Evolutionary conservation across 1,140 invertebrate species (phyloP), one percentile per base, ranked within the genome.

Genomic region (Caenorhabditis briggsae): DNA sequence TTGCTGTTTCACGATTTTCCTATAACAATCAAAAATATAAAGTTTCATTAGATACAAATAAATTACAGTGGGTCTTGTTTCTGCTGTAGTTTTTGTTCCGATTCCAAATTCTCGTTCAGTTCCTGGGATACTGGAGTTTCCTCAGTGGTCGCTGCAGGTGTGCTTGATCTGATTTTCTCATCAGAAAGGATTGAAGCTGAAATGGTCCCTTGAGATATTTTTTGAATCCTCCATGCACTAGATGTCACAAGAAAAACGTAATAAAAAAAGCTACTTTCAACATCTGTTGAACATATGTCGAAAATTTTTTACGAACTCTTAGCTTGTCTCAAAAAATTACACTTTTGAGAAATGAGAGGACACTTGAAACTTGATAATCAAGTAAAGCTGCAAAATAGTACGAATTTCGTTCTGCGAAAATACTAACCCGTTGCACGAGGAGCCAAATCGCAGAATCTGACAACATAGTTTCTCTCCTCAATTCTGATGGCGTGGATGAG

Each of bases 361-460:
- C 41, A 33, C 33, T 50, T 78, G 70, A 78, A 78, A 78, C 46
- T 50, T 50, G 46, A 78, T 78, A 78, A 78, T 50, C 11, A 23
- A 23, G 46, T 50, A 14, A 41, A 2, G 9, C 50, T 61, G 59
- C 59, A 61, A 61, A 33, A 20, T 5, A 6, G 5, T 23, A n/a
- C n/a, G n/a, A n/a, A n/a, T n/a, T n/a, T n/a, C n/a, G n/a, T n/a
- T n/a, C n/a, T n/a, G n/a, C n/a, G n/a, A n/a, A n/a, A n/a, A n/a
- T n/a, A 87, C 84, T 43, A 83, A 88, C 87, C 74, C 14, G 89
- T 87, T 25, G 78, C 65, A 14, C 88, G 55, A 23, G 88, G 88
- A 9, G 86, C 84, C n/a, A 88, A 48, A 64, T 88, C 88, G 43
- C 88, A 88, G 83, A 88, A 88, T 41, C 88, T 84, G 8, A 88